phyloP scores from a whole-genome alignment of 2,888 invertebrate species.

The Meteorus cinctellus region DNA sequence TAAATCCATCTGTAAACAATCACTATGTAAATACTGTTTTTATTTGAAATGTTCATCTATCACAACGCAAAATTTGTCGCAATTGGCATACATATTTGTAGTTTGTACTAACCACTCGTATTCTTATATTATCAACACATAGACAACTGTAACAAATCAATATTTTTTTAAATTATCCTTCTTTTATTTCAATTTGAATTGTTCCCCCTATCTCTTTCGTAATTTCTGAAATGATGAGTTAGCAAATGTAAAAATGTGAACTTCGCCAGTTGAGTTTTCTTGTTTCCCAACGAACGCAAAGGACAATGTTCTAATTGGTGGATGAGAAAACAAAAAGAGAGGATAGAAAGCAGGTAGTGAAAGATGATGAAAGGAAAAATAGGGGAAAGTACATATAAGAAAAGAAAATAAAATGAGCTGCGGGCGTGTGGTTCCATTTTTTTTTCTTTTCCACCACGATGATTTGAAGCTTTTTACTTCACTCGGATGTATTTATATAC shows the following conservation, averaged over 20 bases:
- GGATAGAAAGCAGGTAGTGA: background rate
- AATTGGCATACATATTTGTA: constrained; percentile 1
- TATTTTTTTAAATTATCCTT: background rate
- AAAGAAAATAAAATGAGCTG: background rate
- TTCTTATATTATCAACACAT: background rate
- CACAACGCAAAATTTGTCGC: background rate
- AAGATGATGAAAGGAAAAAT: background rate
- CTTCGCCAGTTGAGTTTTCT: background rate
- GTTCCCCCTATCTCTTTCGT: background rate
- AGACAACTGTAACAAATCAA: background rate
- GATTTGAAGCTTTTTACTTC: constrained; percentile 3
- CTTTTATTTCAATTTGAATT: background rate
- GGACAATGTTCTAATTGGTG: background rate
- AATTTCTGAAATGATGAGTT: background rate
- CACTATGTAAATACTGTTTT: constrained; percentile 64
- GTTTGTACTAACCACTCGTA: background rate
- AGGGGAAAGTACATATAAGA: background rate
- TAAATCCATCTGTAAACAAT: constrained; percentile 56
- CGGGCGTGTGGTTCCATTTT: background rate
- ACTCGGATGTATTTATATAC: background rate
- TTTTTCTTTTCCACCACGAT: background rate
- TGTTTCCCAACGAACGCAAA: background rate
- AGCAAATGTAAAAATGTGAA: background rate
- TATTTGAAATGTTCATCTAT: constrained; percentile 39
- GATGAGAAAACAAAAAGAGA: background rate